Conservation (phyloP, 2,888 invertebrate genomes). For the Nomada fucata region DNA sequence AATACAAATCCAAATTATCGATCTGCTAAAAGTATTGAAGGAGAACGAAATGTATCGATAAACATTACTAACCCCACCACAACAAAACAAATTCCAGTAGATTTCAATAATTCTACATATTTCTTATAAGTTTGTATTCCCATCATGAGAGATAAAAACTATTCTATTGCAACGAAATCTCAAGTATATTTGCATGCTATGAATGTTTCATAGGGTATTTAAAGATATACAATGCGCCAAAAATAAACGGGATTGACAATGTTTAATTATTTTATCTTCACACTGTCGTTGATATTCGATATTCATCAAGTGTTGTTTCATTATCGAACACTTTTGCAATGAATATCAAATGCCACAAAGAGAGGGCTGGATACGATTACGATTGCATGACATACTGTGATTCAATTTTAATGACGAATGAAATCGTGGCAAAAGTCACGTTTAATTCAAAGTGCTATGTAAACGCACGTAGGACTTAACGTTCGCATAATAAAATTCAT, state of each 20-base stretch:
- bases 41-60: slow-evolving; percentile 22
- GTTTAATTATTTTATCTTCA: background rate
- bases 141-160: slow-evolving; percentile 40
- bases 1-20: slow-evolving; percentile 27
- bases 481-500: background rate
- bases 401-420: background rate
- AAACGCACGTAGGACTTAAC: background rate
- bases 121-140: slow-evolving; percentile 51
- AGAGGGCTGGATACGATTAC: background rate
- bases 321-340: background rate
- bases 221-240: background rate
- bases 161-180: background rate
- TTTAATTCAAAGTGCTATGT: background rate
- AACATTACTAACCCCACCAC: slow-evolving; percentile 77
- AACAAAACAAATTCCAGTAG: slow-evolving; percentile 76
- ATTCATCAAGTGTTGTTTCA: background rate
- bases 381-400: background rate
- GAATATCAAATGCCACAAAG: background rate
- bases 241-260: slow-evolving; percentile 1
- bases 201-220: background rate
- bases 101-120: slow-evolving; percentile 76
- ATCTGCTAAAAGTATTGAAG: slow-evolving; percentile 23
- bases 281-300: background rate
- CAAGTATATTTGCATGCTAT: slow-evolving; percentile 9
- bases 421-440: background rate